Conservation (phyloP, 2,113 vertebrate genomes). For the Caranx ignobilis region DNA sequence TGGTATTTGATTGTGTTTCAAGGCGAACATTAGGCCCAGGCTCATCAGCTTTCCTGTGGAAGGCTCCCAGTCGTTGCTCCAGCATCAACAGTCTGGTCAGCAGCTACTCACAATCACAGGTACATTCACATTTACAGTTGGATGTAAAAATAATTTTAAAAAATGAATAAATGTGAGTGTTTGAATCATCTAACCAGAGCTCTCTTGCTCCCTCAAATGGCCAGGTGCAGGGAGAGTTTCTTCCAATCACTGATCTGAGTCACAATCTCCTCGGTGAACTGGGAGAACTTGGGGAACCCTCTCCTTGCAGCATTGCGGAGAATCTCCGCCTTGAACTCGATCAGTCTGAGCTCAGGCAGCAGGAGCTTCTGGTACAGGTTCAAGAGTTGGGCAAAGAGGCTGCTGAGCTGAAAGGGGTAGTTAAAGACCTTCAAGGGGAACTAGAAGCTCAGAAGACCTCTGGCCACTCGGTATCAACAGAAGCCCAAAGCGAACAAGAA, state of each 20-base stretch:
- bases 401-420: conserved; percentile 73
- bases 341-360: conserved; percentile 89
- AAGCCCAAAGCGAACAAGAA: conserved; percentile 74
- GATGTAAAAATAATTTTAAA: background rate
- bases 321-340: conserved; percentile 92
- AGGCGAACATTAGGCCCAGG: conserved; percentile 88
- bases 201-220: conserved; percentile 22
- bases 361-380: conserved; percentile 84
- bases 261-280: conserved; percentile 85
- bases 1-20: conserved; percentile 25
- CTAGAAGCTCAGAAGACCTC: conserved; percentile 76
- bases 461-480: background rate
- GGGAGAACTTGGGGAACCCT: conserved; percentile 71
- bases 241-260: conserved; percentile 85
- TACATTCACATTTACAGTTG: conserved; percentile 7
- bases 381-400: conserved; percentile 78
- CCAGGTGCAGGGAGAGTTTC: conserved; percentile 86
- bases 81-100: conserved; percentile 94
- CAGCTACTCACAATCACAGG: conserved; percentile 84
- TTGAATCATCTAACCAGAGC: background rate
- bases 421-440: conserved; percentile 85
- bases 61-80: conserved; percentile 93
- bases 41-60: conserved; percentile 88
- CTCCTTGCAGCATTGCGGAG: conserved; percentile 85
- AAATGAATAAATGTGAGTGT: background rate